These are phyloP conservation scores for Phortica okadai DNA, from an alignment of 2,888 invertebrate species.

Conservation along the genomic window DNA sequence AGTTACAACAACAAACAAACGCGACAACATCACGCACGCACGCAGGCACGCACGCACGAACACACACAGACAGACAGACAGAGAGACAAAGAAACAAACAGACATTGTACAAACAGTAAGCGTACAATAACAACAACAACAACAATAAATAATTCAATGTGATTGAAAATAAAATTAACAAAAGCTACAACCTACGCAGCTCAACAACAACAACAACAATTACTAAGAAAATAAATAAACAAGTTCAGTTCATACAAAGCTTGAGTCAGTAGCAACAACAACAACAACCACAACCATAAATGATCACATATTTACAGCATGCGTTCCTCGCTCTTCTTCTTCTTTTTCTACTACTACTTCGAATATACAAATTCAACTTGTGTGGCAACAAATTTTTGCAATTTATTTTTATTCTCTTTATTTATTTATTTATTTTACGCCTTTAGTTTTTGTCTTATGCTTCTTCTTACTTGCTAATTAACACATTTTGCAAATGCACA, in stretches of 20 bases:
- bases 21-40: not conserved
- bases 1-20: conserved; percentile 49
- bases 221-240: conserved; percentile 27
- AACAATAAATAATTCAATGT: conserved; percentile 15
- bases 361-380: too few relatives aligned
- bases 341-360: too few relatives aligned
- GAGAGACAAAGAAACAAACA: not conserved
- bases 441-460: too few relatives aligned
- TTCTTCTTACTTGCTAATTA: too few relatives aligned
- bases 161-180: conserved; percentile 14
- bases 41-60: not conserved
- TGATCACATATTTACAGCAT: too few relatives aligned
- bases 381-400: too few relatives aligned
- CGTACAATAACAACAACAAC: conserved; percentile 33
- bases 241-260: too few relatives aligned
- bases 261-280: too few relatives aligned
- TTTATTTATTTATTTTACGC: too few relatives aligned
- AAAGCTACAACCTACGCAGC: conserved; percentile 23
- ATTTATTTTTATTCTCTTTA: conserved; percentile 35
- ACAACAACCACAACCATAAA: conserved; percentile 11
- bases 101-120: not conserved
- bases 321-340: too few relatives aligned
- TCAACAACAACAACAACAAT: conserved; percentile 23
- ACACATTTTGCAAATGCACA: too few relatives aligned
- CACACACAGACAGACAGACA: not conserved